These are phyloP conservation scores for Hypomecis atomaria DNA, from an alignment of 2,888 invertebrate species.

Conservation along the genomic window DNA sequence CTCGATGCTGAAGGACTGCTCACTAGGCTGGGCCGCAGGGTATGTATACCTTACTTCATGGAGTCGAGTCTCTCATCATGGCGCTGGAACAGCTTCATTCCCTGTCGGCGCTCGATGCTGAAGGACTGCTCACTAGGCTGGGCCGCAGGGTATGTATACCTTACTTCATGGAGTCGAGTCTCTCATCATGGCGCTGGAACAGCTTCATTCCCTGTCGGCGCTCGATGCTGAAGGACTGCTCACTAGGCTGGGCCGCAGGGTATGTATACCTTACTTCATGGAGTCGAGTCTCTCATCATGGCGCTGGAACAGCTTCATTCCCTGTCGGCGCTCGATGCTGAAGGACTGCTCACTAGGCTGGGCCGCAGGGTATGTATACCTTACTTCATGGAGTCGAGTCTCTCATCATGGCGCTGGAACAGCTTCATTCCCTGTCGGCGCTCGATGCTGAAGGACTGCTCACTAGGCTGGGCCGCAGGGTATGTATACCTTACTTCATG, in stretches of 20 bases:
- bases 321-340: constrained; percentile 97
- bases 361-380: too few relatives aligned
- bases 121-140: constrained; percentile 92
- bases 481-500: too few relatives aligned
- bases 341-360: constrained; percentile 92
- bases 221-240: constrained; percentile 97
- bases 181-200: constrained; percentile 98
- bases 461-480: constrained; percentile 91
- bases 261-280: too few relatives aligned
- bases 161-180: constrained; percentile 99
- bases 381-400: too few relatives aligned
- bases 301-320: constrained; percentile 99
- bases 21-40: constrained; percentile 91
- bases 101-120: constrained; percentile 97
- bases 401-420: constrained; percentile 98
- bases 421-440: constrained; percentile 97
- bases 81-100: constrained; percentile 99
- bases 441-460: constrained; percentile 97
- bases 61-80: constrained; percentile 99
- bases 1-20: constrained; percentile 97
- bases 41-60: constrained; percentile 98
- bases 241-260: constrained; percentile 91
- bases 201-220: constrained; percentile 97
- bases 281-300: constrained; percentile 98
- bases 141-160: constrained; percentile 90